Conservation (phyloP, 2,888 invertebrate genomes). For the Cantharis rufa region DNA sequence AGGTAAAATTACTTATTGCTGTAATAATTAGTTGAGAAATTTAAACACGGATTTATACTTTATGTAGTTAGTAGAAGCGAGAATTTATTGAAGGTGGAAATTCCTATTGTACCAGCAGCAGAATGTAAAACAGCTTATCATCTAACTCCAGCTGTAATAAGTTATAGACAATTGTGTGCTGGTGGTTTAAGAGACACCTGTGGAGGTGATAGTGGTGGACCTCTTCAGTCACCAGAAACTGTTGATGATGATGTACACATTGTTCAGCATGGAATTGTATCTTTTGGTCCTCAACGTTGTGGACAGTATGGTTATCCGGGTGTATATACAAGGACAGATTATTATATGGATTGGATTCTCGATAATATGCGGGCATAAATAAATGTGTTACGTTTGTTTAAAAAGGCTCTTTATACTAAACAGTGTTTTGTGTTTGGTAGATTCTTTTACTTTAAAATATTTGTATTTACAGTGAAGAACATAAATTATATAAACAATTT, state of each 20-base stretch:
- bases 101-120: slow-evolving; percentile 48
- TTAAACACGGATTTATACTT: background rate
- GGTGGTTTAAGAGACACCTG: slow-evolving; percentile 70
- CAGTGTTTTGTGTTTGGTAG: too few species aligned
- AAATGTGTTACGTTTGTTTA: too few species aligned
- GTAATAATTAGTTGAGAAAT: slow-evolving; percentile 33
- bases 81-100: slow-evolving; percentile 8
- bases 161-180: slow-evolving; percentile 63
- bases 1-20: slow-evolving; percentile 49
- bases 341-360: slow-evolving; percentile 68
- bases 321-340: slow-evolving; percentile 67
- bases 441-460: too few species aligned
- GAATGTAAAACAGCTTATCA: slow-evolving; percentile 38
- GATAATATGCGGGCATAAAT: background rate
- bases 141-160: slow-evolving; percentile 36
- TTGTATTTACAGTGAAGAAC: too few species aligned
- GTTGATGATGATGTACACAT: slow-evolving; percentile 45
- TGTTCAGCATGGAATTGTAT: slow-evolving; percentile 61
- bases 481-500: too few species aligned
- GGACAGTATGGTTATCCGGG: slow-evolving; percentile 64
- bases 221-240: slow-evolving; percentile 50
- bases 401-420: too few species aligned
- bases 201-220: slow-evolving; percentile 72
- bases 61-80: slow-evolving; percentile 12
- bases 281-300: slow-evolving; percentile 54